Conservation (phyloP, 37 sponge, comb jelly and placozoan species). For the Aphrocallistes beatrix region DNA sequence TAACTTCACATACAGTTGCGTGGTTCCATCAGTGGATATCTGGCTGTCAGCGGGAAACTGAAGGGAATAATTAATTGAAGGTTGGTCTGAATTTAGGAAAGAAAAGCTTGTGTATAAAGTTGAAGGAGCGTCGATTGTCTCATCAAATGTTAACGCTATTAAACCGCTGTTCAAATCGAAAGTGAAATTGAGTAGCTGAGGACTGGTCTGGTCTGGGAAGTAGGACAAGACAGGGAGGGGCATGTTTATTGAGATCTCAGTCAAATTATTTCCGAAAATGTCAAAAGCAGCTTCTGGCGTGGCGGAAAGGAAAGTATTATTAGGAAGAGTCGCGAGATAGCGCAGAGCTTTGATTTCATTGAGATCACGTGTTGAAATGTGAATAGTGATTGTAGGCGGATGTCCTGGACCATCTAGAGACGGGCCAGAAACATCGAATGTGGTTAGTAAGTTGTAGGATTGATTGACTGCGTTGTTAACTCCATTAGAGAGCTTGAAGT, state of each 20-base stretch:
- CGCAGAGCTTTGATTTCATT: conserved; percentile 50
- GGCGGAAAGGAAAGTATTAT: conserved; percentile 44
- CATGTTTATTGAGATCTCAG: background rate
- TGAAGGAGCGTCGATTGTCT: conserved; percentile 43
- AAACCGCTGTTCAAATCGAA: conserved; percentile 55
- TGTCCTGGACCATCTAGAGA: conserved; percentile 68
- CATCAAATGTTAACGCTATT: conserved; percentile 61
- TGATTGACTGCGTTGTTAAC: conserved; percentile 28
- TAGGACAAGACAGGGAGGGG: conserved; percentile 28
- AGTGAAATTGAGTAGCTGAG: conserved; percentile 37
- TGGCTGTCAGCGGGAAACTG: conserved; percentile 11
- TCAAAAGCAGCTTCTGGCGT: conserved; percentile 35
- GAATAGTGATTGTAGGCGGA: conserved; percentile 51
- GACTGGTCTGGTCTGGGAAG: conserved; percentile 43
- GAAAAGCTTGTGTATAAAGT: conserved; percentile 42
- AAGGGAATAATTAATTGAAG: conserved; percentile 37
- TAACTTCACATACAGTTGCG: conserved; percentile 19
- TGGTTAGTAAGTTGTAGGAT: background rate
- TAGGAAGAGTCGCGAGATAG: conserved; percentile 29
- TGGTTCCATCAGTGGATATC: background rate
- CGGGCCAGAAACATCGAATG: conserved; percentile 39
- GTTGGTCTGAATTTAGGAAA: conserved; percentile 33
- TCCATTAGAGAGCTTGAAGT: conserved; percentile 22
- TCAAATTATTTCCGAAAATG: conserved; percentile 33
- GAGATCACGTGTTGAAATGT: conserved; percentile 46